Evolutionary conservation across 2,888 invertebrate genomes (phyloP).

Genomic region (Myopa testacea): DNA sequence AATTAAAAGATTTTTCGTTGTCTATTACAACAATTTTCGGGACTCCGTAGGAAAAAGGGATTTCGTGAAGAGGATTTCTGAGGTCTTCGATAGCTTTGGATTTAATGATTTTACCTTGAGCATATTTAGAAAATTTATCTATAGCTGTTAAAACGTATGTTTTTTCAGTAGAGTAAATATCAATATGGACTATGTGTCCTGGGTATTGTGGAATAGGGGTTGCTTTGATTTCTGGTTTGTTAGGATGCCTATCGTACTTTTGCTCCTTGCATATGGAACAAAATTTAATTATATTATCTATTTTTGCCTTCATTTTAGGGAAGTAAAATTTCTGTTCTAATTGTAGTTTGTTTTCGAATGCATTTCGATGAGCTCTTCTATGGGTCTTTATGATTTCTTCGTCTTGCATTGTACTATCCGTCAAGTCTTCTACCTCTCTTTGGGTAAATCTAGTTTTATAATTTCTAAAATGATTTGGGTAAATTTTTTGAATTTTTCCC

Average conservation of each 20-base stretch:
- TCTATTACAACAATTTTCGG: slow-evolving; percentile 31
- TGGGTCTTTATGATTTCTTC: slow-evolving; percentile 23
- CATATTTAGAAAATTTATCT: slow-evolving; percentile 27
- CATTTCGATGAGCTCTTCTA: slow-evolving; percentile 8
- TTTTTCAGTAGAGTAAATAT: background rate
- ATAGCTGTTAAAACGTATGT: background rate
- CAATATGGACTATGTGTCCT: slow-evolving; percentile 10
- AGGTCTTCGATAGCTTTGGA: slow-evolving; percentile 35
- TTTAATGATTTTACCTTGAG: slow-evolving; percentile 28
- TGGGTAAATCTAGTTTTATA: slow-evolving; percentile 24
- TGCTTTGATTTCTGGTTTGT: background rate
- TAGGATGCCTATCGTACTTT: background rate
- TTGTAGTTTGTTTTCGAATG: slow-evolving; percentile 35
- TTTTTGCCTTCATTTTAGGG: slow-evolving; percentile 20
- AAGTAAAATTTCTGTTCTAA: slow-evolving; percentile 27
- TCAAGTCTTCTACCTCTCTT: slow-evolving; percentile 21
- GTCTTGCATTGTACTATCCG: slow-evolving; percentile 16
- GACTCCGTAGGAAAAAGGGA: slow-evolving; percentile 35
- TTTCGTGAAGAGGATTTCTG: slow-evolving; percentile 23
- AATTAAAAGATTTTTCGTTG: slow-evolving; percentile 41
- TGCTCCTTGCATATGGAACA: background rate
- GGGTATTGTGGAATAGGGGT: slow-evolving; percentile 4
- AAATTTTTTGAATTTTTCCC: slow-evolving; percentile 19
- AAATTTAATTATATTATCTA: background rate
- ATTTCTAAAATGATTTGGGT: background rate